Percentiles rank a stretch among this genome's conserved stretches.
Conservation (phyloP, 2,888 invertebrate genomes). For the Mesoligia furuncula region DNA sequence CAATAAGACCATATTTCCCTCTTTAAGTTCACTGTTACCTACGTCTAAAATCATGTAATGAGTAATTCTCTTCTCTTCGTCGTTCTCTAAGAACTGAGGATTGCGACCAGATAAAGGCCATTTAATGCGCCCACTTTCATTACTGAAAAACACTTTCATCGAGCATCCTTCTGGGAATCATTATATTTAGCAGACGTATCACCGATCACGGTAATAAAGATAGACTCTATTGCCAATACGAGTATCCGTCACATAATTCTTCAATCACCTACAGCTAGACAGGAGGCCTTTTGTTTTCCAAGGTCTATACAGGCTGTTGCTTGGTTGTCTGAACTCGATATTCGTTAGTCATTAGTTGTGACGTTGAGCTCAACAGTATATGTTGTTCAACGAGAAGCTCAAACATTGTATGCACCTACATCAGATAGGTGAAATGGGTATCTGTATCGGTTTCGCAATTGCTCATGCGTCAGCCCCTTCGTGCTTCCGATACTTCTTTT, state of each 20-base stretch:
- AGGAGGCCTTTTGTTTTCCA: background rate
- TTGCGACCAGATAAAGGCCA: background rate
- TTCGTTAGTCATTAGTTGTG: slow-evolving; percentile 1
- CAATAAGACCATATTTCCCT: background rate
- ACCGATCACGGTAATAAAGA: background rate
- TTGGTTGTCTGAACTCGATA: background rate
- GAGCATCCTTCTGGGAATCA: background rate
- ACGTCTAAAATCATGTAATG: background rate
- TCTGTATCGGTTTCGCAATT: background rate
- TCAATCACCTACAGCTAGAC: background rate
- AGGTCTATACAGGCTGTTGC: background rate
- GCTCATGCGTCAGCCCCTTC: background rate
- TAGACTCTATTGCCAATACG: background rate
- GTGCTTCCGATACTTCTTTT: background rate
- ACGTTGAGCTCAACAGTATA: background rate
- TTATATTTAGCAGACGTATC: background rate
- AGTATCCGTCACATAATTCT: background rate
- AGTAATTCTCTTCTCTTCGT: background rate
- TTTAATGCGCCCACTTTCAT: background rate
- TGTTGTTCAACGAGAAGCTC: background rate
- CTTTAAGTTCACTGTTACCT: background rate
- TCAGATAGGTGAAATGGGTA: background rate
- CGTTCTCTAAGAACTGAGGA: background rate
- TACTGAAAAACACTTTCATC: background rate
- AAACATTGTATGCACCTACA: background rate